These are phyloP conservation scores for Drosophila sucinea DNA, from an alignment of 1,140 invertebrate genomes.

Conservation along the genomic window DNA sequence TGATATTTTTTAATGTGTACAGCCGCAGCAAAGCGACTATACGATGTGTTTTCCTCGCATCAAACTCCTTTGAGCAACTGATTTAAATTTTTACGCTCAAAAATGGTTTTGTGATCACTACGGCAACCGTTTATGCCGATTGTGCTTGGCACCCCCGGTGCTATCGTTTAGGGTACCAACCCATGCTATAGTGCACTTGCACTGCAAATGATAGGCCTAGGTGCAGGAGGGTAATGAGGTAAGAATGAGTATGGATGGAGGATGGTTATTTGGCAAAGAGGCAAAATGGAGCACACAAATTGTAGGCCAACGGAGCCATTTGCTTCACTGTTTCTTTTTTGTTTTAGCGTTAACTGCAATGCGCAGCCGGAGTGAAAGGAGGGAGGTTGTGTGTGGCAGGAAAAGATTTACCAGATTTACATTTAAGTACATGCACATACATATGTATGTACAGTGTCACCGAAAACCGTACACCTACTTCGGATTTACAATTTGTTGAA, in stretches of 20 bases:
- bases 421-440: neutral
- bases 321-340: constrained; percentile 66
- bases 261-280: constrained; percentile 61
- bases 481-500: too few relatives aligned
- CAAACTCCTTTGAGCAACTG: too few relatives aligned
- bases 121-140: too few relatives aligned
- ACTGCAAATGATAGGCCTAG: constrained; percentile 36
- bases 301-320: constrained; percentile 38
- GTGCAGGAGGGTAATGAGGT: constrained; percentile 52
- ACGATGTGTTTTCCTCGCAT: too few relatives aligned
- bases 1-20: too few relatives aligned
- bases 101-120: too few relatives aligned
- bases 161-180: too few relatives aligned
- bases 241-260: constrained; percentile 50
- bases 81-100: too few relatives aligned
- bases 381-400: neutral
- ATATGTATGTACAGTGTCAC: too few relatives aligned
- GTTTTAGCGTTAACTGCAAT: constrained; percentile 77
- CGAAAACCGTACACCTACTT: too few relatives aligned
- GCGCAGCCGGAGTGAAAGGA: constrained; percentile 56
- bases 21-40: too few relatives aligned
- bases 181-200: constrained; percentile 33
- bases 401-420: neutral
- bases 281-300: constrained; percentile 65
- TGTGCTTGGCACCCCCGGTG: too few relatives aligned